Base-by-base conservation (phyloP, 1,140 invertebrate genomes). In the Eciton burchellii region DNA sequence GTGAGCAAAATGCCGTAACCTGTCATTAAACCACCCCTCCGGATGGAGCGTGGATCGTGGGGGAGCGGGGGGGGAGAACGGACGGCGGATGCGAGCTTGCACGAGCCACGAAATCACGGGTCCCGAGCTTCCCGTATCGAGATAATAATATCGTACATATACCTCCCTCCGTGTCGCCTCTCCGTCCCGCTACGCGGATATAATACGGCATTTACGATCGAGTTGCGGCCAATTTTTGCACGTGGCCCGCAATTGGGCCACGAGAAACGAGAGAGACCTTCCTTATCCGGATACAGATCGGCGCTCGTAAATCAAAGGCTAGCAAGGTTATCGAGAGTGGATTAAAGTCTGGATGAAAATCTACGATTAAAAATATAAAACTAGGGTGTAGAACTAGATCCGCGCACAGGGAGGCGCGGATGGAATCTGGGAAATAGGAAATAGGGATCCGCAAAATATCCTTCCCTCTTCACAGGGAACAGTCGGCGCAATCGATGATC, bases 91-190 rank as follows among this genome's bases (percentile, higher is more conserved):
- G 68, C 11, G 56, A 52, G 12, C 54, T 66, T 49, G 68, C 72
- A 81, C 70, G 77, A 89, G 79, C 88, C 70, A 77, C 88, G 86
- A 91, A 92, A 92, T 92, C 83, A 89, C 84, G 86, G 90, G 91
- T 92, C 90, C 85, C 88, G 74, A 41, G 68, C 88, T 85, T 90
- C 86, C 83, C 62, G 16, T 45, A 86, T 82, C 81, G 65, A 86
- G 81, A 86, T 92, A 88, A 90, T 89, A 84, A 89, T 84, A 56
- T 21, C 62, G 26, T 24, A 26, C 29, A 11, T 35, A 41, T 43
- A 52, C n/a, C 19, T 12, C 11, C 19, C 62, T 45, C 16, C 16
- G 6, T 35, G 35, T 43, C 24, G n/a, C 19, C 8, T 43, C 3
- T 47, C 16, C 21, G 1, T 45, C 26, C 16, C 35, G 21, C n/a